Conservation (phyloP, 1,140 invertebrate species). For the Eurosta solidaginis region DNA sequence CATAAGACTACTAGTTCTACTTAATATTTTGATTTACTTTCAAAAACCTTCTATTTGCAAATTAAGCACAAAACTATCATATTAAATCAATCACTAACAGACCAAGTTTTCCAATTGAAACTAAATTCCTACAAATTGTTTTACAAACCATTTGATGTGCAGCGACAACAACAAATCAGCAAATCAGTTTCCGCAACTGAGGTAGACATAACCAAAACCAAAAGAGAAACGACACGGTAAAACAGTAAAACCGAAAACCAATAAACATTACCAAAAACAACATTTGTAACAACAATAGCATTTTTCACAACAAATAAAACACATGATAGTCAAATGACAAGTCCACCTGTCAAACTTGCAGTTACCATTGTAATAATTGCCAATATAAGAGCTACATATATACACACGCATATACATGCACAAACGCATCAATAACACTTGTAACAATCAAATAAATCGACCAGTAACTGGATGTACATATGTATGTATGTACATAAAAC, state of each 20-base stretch:
- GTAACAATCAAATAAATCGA: neutral
- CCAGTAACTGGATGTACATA: no score
- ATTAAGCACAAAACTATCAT: neutral
- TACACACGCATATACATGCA: neutral
- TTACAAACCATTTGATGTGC: neutral
- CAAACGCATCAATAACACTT: no score
- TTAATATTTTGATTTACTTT: no score
- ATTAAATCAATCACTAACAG: neutral
- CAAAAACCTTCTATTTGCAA: neutral
- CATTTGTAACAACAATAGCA: neutral
- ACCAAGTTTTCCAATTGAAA: neutral
- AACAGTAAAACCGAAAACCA: slow-evolving; percentile 5
- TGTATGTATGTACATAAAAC: no score
- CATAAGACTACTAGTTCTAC: no score
- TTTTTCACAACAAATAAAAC: neutral
- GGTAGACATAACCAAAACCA: slow-evolving; percentile 8
- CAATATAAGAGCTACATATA: neutral
- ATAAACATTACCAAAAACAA: neutral
- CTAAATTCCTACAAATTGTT: neutral
- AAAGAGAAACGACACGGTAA: neutral
- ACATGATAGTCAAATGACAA: slow-evolving; percentile 16
- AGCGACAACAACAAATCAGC: neutral
- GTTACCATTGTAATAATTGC: slow-evolving; percentile 16
- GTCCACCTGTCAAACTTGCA: slow-evolving; percentile 20
- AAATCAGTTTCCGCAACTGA: slow-evolving; percentile 1